Base-by-base conservation (phyloP, 2,888 invertebrate genomes). In the Molorchus minor region DNA sequence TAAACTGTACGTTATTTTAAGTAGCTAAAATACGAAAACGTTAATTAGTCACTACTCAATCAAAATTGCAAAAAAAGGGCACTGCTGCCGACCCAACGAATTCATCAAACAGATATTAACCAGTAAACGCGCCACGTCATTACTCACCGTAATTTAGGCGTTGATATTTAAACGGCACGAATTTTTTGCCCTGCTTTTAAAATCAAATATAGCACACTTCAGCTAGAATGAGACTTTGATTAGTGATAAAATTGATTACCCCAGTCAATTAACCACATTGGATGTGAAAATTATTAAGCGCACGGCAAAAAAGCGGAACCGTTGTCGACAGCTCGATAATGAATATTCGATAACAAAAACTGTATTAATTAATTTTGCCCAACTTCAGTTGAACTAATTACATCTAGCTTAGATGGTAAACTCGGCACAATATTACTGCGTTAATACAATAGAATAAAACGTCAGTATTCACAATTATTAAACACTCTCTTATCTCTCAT, bases 161-260 rank as follows among this genome's bases (percentile, higher is more conserved):
- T 38, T 19, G 21, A 29, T 12, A 35, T 13, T 20, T 21, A 15
- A 13, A n/a, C 38, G 8, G 35, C 19, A 17, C n/a, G 3, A 47
- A 19, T 21, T 49, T 49, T 49, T 49, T 49, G 25, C 25, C 21
- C 15, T 8, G 7, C 12, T 49, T n/a, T 49, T 49, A 49, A 47
- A 49, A 38, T 49, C 38, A 29, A 49, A 36, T 38, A 15, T 49
- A 35, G 16, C 38, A 20, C 49, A 17, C 21, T 13, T 21, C 49
- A 12, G 21, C 49, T 21, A 38, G 36, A 38, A 49, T 49, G 49
- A 29, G 38, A 25, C 38, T 49, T 49, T 49, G 49, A 49, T 49
- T 49, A 49, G 15, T 38, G 49, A 21, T 38, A 38, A 36, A 49
- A 49, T 49, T 49, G 49, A 49, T 49, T 49, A 15, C 49, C 38